Base-by-base conservation (phyloP, 2,113 vertebrate genomes). In the Cheilinus undulatus region DNA sequence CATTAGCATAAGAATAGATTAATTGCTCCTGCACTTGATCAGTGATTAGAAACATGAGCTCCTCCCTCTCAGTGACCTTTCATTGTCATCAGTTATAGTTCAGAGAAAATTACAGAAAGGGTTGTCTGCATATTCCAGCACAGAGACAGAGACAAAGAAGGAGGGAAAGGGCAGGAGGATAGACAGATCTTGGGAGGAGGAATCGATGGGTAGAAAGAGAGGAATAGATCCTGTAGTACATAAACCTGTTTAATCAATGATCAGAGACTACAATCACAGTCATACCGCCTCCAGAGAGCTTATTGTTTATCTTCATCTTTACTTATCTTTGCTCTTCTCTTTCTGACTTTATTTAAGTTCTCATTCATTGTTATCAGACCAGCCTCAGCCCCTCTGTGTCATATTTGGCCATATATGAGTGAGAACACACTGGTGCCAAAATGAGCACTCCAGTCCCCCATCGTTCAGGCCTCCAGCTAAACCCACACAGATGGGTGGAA, bases 161-260 rank as follows among this genome's bases (percentile, higher is more conserved):
- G 34, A 36, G 34, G 34, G 34, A 36, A 36, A 36, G 34, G 34
- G 34, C 34, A 36, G 34, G 34, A 36, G 34, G 34, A 36, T 36
- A 12, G 34, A 10, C 34, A 36, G 34, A 36, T 36, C n/a, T 22
- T 34, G 28, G 28, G 38, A 26, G 32, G 9, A 76, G 34, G 48
- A 22, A 42, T 49, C n/a, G 53, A 23, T 53, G 22, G 17, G 46
- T 27, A 46, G 45, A 56, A 0, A 8, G 8, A 10, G 59, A 20
- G 24, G 22, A 46, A 5, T 26, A 60, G 64, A n/a, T n/a, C n/a
- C n/a, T n/a, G n/a, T n/a, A n/a, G 86, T 89, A 86, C 79, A 84
- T 85, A 82, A 78, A 88, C 64, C 68, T 83, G 77, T 89, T 88
- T 92, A 91, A 93, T 93, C 89, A 93, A 80, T 90, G 87, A 91